Conservation (phyloP, 1,140 invertebrate species). For the Heliconius himera region DNA sequence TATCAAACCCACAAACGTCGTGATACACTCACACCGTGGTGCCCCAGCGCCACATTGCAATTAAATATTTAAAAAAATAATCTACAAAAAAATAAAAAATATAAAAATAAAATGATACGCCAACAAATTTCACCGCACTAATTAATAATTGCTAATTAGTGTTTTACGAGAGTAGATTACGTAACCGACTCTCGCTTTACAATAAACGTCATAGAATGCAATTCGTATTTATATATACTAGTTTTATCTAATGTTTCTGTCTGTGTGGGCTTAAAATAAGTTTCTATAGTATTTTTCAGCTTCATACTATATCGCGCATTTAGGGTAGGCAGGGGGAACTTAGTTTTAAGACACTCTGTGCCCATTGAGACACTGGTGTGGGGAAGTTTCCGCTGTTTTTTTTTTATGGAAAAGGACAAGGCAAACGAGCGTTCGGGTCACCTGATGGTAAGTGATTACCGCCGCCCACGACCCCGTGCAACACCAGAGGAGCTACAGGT, state of each 20-base stretch:
- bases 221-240: not conserved
- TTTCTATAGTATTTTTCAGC: too few relatives aligned
- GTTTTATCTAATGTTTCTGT: not conserved
- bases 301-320: too few relatives aligned
- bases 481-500: too few relatives aligned
- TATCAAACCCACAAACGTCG: too few relatives aligned
- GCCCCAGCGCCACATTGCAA: not conserved
- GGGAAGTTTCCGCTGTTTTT: too few relatives aligned
- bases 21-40: too few relatives aligned
- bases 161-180: not conserved
- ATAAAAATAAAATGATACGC: not conserved
- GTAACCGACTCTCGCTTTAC: constrained; percentile 2
- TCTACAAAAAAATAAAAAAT: not conserved
- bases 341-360: too few relatives aligned
- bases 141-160: constrained; percentile 9
- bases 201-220: not conserved
- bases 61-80: not conserved
- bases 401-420: too few relatives aligned
- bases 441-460: too few relatives aligned
- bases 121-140: constrained; percentile 6
- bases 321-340: not conserved
- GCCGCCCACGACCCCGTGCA: too few relatives aligned
- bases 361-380: too few relatives aligned
- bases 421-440: too few relatives aligned
- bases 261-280: not conserved